Evolutionary conservation across 2,113 vertebrate genomes (phyloP), one percentile per base, ranked within the genome.

Genomic region (Nothocercus nigrocapillus): DNA sequence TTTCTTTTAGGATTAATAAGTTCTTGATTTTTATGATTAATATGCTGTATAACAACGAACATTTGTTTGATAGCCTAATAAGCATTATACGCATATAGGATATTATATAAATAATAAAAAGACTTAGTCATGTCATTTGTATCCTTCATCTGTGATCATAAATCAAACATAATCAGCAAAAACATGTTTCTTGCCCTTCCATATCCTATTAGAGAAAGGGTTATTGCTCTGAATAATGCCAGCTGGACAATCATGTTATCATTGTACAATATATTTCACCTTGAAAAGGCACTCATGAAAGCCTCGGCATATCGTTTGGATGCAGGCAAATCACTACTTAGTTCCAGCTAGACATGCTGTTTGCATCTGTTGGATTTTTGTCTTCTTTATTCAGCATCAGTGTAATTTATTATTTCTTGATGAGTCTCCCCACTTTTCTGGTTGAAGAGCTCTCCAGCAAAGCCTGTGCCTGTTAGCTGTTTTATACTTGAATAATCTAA

Each of bases 141-240:
- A 67, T 63, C 51, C 27, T 92, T 90, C n/a, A 8, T 75, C 59
- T 91, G 27, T 14, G 16, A 32, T n/a, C 51, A 45, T 81, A 93
- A 83, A 90, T 90, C 24, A 67, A 59, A 83, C 38, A 56, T 45
- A 75, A 75, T 70, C 40, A 81, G 13, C 56, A 90, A 19, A 88
- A 72, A 42, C 28, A 28, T 56, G 9, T 64, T 75, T 86, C 40
- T 77, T 81, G 67, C 27, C 20, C 27, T 90, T 90, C 42, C 0
- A 1, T 49, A 32, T 63, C 63, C 30, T 53, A 9, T 85, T 73
- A 82, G 17, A 78, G 47, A 72, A 69, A 67, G 30, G 24, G 24
- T 44, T 89, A 89, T 84, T 89, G 53, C 47, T 89, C 21, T 92
- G 40, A 91, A 79, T 82, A 38, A 49, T 79, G 34, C 22, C 25